These are phyloP conservation scores for Saguinus midas DNA, from an alignment of 2,113 vertebrate genomes.

Conservation along the genomic window DNA sequence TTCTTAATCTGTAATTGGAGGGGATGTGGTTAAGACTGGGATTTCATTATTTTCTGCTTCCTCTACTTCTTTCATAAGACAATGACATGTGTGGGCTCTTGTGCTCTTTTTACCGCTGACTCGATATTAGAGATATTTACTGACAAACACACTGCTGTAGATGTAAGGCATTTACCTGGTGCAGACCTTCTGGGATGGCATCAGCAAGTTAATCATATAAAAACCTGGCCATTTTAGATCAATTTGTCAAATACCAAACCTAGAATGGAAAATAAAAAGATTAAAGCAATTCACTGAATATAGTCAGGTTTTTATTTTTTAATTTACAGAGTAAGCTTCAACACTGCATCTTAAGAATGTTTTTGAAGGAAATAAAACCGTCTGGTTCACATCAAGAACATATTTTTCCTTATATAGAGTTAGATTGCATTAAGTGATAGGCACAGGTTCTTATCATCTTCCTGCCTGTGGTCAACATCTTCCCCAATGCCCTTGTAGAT, in stretches of 20 bases:
- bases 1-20: not conserved
- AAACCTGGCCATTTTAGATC: not conserved
- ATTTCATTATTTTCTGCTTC: not conserved
- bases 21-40: not conserved
- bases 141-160: not conserved
- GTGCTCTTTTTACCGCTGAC: not conserved
- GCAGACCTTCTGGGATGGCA: not conserved
- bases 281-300: not conserved
- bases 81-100: not conserved
- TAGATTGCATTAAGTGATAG: not conserved
- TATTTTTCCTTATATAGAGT: not conserved
- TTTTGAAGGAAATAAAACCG: not conserved
- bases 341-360: not conserved
- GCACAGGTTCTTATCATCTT: not conserved
- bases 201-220: constrained; percentile 5
- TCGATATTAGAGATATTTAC: not conserved
- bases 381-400: not conserved
- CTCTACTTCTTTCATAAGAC: not conserved
- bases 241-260: constrained; percentile 22
- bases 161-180: constrained; percentile 45
- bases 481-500: not conserved
- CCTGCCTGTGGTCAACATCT: too few species aligned
- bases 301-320: constrained; percentile 6
- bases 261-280: constrained; percentile 24
- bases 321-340: not conserved